Evolutionary conservation across 2,113 vertebrate genomes (phyloP).

Genomic region (Melanotaenia duboulayi): DNA sequence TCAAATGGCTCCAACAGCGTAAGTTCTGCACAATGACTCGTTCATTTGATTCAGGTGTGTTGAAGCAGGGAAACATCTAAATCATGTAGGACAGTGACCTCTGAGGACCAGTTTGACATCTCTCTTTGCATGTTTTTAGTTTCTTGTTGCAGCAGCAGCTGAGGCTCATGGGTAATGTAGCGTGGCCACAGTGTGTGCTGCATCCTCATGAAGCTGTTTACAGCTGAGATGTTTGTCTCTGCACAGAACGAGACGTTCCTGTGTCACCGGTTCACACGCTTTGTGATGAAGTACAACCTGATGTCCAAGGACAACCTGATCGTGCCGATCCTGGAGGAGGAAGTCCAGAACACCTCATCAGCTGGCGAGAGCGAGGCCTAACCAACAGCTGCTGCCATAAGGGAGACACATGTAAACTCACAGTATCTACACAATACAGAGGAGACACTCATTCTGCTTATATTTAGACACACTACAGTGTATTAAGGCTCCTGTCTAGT

Average conservation of each 20-base stretch:
- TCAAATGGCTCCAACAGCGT: no score
- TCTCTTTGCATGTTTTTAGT: no score
- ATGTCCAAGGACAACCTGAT: slow-evolving; percentile 99
- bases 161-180: background rate
- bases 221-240: background rate
- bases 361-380: slow-evolving; percentile 97
- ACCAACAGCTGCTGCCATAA: slow-evolving; percentile 63
- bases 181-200: no score
- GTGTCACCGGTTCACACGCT: slow-evolving; percentile 98
- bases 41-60: no score
- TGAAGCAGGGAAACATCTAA: no score
- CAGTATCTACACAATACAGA: slow-evolving; percentile 27
- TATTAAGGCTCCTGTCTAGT: slow-evolving; percentile 62
- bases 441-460: slow-evolving; percentile 34
- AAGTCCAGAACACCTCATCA: slow-evolving; percentile 91
- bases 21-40: no score
- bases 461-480: slow-evolving; percentile 47
- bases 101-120: no score
- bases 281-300: slow-evolving; percentile 99
- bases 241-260: slow-evolving; percentile 96
- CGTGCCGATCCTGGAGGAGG: slow-evolving; percentile 98
- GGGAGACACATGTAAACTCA: slow-evolving; percentile 48
- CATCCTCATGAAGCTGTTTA: no score
- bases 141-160: no score
- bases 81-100: no score